Base-by-base conservation (phyloP, 2,797 vertebrate genomes). In the Danio tinwini region DNA sequence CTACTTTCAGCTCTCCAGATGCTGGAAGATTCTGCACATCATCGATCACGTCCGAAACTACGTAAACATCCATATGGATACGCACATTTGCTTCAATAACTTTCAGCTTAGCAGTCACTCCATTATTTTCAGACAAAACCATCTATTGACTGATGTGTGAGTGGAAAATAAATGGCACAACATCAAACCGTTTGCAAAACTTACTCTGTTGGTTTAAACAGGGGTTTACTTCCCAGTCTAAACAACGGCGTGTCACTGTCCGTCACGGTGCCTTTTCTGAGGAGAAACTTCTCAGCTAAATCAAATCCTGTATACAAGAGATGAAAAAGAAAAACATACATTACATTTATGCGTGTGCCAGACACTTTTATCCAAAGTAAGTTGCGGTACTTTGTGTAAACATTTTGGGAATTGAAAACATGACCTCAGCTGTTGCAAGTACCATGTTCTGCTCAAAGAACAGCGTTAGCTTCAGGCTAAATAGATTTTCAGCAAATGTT, bases 161-260 rank as follows among this genome's bases (percentile, higher is more conserved):
- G 59, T 7, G 47, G 53, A 58, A 50, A 61, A 70, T 39, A 69
- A 70, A 78, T 50, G 65, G 64, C 56, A 44, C 45, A 13, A 53
- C 21, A 62, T 78, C 56, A 78, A 78, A 78, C 42, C 44, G 9
- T 53, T 42, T 50, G 40, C 5, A 65, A 56, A 83, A 93, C 97
- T 96, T 92, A 99, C 98, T 92, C 92, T 75, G 96, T 97, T 7
- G 95, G 90, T 92, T 94, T 97, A 85, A 97, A 90, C 63, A 98
- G 95, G 62, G 95, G 95, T 47, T 91, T 91, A 17, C 91, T 96
- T 88, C 98, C 97, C 84, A 99, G 88, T 81, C 95, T 96, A 92
- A 96, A 98, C 17, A 96, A 95, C 5, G 89, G 84, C 88, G 94
- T 93, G 87, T 95, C 94, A 14, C 49, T 52, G 64, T 95, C 92